These are phyloP conservation scores for Acanthosoma haemorrhoidale DNA, from an alignment of 2,888 invertebrate species.

Conservation along the genomic window DNA sequence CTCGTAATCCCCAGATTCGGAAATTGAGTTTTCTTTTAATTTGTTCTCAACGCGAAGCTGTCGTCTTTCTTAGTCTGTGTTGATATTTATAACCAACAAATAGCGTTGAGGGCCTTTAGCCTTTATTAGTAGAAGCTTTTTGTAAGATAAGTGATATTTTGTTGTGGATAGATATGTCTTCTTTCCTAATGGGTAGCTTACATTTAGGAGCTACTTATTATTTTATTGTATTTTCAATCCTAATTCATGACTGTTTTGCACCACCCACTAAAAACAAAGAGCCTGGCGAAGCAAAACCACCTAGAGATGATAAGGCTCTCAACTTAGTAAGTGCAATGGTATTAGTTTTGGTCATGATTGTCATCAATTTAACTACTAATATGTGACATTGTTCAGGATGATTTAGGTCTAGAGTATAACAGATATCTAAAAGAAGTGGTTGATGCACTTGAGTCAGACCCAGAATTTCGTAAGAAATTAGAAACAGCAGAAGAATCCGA, in stretches of 20 bases:
- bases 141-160: no score
- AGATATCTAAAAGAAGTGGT: constrained; percentile 87
- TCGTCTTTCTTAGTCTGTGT: no score
- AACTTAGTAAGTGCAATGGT: background rate
- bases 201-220: background rate
- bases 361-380: background rate
- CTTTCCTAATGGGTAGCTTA: background rate
- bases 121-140: no score
- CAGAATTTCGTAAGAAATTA: constrained; percentile 71
- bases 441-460: constrained; percentile 80
- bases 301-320: background rate
- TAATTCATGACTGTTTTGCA: constrained; percentile 7
- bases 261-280: constrained; percentile 4
- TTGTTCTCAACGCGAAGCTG: no score
- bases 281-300: background rate
- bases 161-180: no score
- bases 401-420: constrained; percentile 65
- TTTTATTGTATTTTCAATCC: background rate
- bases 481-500: constrained; percentile 77
- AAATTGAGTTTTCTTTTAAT: no score
- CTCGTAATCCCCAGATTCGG: no score
- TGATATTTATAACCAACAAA: no score
- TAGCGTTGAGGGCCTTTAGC: no score
- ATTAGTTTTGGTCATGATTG: background rate
- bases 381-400: constrained; percentile 25